Conservation (phyloP, 2,797 vertebrate genomes). For the Myotis findleyi region DNA sequence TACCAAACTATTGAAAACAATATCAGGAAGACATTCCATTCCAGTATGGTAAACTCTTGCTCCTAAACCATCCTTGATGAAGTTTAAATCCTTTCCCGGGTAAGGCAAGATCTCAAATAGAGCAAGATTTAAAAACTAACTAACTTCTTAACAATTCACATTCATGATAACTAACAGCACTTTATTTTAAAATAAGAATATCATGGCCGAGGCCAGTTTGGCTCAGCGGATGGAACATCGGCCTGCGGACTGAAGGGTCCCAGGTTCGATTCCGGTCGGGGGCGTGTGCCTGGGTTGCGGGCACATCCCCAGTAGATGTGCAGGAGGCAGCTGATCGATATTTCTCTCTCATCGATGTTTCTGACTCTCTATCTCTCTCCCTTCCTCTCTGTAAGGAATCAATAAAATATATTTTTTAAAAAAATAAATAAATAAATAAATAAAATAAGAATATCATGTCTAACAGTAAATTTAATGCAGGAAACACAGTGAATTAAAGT, state of each 20-base stretch:
- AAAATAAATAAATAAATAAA: too few species aligned
- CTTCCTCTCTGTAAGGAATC: too few species aligned
- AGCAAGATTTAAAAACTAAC: neutral
- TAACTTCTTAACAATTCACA: conserved; percentile 1
- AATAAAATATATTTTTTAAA: too few species aligned
- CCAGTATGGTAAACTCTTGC: neutral
- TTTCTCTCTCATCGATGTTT: too few species aligned
- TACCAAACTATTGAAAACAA: neutral
- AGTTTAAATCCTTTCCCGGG: neutral
- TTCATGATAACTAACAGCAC: neutral
- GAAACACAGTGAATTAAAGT: conserved; percentile 17
- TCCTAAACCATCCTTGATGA: neutral
- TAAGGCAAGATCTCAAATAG: conserved; percentile 20
- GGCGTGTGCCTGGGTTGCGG: too few species aligned
- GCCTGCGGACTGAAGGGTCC: too few species aligned
- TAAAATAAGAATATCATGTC: neutral
- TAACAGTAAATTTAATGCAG: conserved; percentile 31
- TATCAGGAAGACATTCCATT: neutral
- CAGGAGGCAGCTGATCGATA: too few species aligned
- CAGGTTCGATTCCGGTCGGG: too few species aligned
- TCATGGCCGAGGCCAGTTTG: too few species aligned
- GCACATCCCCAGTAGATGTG: too few species aligned
- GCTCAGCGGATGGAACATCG: too few species aligned
- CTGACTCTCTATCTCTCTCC: too few species aligned
- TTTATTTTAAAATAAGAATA: conserved; percentile 41